These are phyloP conservation scores for Ceratina calcarata DNA, from an alignment of 1,140 invertebrate genomes.

Conservation along the genomic window DNA sequence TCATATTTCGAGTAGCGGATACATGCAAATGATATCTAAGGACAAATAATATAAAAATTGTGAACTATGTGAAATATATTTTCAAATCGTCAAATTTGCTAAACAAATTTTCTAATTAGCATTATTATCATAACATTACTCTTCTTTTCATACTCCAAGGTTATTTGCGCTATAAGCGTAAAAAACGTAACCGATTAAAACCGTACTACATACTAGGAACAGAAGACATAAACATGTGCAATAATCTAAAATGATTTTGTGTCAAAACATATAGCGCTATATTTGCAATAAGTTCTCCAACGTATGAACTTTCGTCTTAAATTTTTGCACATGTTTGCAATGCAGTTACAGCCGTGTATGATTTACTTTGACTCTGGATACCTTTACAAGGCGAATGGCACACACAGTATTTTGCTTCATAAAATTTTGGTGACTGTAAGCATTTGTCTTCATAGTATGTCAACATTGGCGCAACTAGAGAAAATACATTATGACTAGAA, in stretches of 20 bases:
- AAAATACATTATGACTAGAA: constrained; percentile 69
- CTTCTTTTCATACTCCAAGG: constrained; percentile 59
- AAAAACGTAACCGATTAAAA: constrained; percentile 59
- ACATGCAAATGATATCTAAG: constrained; percentile 66
- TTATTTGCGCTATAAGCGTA: constrained; percentile 68
- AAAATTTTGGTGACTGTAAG: constrained; percentile 74
- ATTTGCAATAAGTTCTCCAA: background rate
- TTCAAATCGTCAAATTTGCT: constrained; percentile 56
- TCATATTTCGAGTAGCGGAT: constrained; percentile 62
- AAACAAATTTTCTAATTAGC: constrained; percentile 61
- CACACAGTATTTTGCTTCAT: constrained; percentile 73
- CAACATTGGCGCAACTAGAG: constrained; percentile 74
- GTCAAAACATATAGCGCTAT: background rate
- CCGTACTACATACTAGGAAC: constrained; percentile 59
- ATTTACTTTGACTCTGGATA: constrained; percentile 62
- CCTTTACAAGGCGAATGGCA: constrained; percentile 73
- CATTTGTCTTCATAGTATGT: constrained; percentile 75
- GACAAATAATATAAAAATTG: constrained; percentile 50
- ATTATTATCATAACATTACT: constrained; percentile 42
- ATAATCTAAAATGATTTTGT: constrained; percentile 28
- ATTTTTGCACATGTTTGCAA: constrained; percentile 55
- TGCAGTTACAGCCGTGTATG: constrained; percentile 34
- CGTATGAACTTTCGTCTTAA: constrained; percentile 2
- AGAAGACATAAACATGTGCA: constrained; percentile 49
- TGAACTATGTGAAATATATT: constrained; percentile 56